Conservation (phyloP, 2,888 invertebrate genomes). For the Plemyria rubiginata region DNA sequence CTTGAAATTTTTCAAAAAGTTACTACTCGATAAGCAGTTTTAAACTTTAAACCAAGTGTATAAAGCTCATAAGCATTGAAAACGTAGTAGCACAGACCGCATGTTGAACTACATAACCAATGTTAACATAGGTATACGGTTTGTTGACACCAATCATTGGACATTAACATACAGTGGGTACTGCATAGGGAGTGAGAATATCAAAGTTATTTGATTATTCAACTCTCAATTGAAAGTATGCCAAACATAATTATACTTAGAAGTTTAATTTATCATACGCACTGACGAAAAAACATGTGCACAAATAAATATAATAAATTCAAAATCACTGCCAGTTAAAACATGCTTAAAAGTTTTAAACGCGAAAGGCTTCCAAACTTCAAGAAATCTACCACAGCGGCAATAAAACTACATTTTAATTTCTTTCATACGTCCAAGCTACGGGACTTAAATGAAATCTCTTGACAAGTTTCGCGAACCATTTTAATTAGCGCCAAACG, state of each 20-base stretch:
- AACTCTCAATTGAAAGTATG: background rate
- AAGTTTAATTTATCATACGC: no score
- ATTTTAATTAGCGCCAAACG: slow-evolving; percentile 70
- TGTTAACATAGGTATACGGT: slow-evolving; percentile 5
- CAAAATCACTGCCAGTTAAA: no score
- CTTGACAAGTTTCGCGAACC: slow-evolving; percentile 64
- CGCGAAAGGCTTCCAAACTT: background rate
- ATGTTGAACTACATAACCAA: background rate
- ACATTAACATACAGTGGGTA: slow-evolving; percentile 23
- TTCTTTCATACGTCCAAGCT: slow-evolving; percentile 55
- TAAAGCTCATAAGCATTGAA: background rate
- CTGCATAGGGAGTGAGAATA: slow-evolving; percentile 9
- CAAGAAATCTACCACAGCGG: slow-evolving; percentile 56
- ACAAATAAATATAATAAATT: no score
- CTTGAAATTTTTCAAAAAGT: no score
- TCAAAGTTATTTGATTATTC: slow-evolving; percentile 1
- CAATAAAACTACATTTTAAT: slow-evolving; percentile 72
- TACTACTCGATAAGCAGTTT: background rate
- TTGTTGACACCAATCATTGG: slow-evolving; percentile 34
- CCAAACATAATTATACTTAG: background rate
- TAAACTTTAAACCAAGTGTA: background rate
- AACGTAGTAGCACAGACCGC: background rate
- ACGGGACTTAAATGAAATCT: slow-evolving; percentile 59
- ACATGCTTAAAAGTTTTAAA: background rate
- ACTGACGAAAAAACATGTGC: background rate